phyloP scores from a whole-genome alignment of 2,888 invertebrate genomes.

The Macrosiphum euphorbiae region DNA sequence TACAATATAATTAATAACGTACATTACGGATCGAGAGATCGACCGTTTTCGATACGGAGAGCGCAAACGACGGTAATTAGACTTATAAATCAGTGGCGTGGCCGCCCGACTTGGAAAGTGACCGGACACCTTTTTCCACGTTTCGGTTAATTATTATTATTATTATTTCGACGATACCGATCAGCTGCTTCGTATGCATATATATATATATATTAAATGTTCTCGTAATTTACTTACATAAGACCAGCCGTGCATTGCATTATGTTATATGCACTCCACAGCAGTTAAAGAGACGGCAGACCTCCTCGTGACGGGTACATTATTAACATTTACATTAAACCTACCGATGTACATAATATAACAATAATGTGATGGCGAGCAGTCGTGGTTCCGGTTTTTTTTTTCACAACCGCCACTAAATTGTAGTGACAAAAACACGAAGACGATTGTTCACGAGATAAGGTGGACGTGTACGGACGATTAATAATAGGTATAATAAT shows the following conservation, averaged over 20 bases:
- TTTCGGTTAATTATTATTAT: conserved; percentile 31
- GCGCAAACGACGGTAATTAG: conserved; percentile 46
- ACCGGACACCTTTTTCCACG: conserved; percentile 39
- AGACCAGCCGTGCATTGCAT: not conserved
- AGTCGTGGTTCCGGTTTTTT: not conserved
- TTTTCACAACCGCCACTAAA: not conserved
- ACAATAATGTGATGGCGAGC: not conserved
- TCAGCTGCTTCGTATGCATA: not conserved
- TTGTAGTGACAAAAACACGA: conserved; percentile 15
- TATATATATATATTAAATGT: conserved; percentile 4
- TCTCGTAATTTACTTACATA: not conserved
- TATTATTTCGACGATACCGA: conserved; percentile 35
- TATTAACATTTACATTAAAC: conserved; percentile 4
- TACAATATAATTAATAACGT: conserved; percentile 43
- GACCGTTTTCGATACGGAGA: conserved; percentile 42
- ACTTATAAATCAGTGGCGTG: conserved; percentile 56
- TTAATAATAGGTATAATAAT: not conserved
- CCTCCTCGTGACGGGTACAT: conserved; percentile 43
- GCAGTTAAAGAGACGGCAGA: not conserved
- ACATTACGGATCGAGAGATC: conserved; percentile 17
- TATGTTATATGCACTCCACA: conserved; percentile 33
- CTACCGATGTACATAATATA: not conserved
- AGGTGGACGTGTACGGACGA: not conserved
- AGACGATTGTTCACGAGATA: not conserved
- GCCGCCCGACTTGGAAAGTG: conserved; percentile 23